phyloP scores from a whole-genome alignment of 2,888 invertebrate species.

The Lottia gigantea region DNA sequence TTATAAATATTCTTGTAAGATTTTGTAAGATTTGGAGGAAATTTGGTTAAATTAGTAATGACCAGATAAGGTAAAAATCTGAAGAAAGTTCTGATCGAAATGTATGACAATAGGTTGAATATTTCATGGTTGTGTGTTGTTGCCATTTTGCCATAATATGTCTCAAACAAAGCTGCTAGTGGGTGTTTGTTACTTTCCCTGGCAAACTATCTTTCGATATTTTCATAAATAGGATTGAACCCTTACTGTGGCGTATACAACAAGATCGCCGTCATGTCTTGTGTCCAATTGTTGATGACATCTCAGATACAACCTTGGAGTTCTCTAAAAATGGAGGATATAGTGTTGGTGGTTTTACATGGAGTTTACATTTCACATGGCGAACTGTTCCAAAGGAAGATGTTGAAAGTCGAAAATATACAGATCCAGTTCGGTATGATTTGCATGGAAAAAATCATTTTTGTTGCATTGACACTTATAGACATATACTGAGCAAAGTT shows the following conservation, averaged over 20 bases:
- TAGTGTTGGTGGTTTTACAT: constrained; percentile 66
- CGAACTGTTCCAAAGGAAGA: constrained; percentile 40
- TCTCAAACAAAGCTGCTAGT: no score
- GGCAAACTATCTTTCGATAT: no score
- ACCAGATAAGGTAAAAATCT: no score
- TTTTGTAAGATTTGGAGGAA: no score
- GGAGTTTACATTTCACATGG: constrained; percentile 89
- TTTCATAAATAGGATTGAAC: constrained; percentile 76
- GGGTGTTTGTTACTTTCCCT: no score
- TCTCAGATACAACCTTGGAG: constrained; percentile 79
- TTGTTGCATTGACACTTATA: neutral
- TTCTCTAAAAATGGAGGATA: constrained; percentile 45
- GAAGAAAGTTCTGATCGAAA: no score
- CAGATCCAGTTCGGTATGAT: constrained; percentile 57
- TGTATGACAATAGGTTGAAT: no score
- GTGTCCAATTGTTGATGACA: constrained; percentile 94
- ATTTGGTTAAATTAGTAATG: no score
- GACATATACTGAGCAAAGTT: neutral
- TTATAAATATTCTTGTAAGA: no score
- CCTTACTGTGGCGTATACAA: constrained; percentile 84
- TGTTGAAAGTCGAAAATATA: constrained; percentile 34
- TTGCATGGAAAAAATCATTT: neutral
- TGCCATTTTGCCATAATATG: no score
- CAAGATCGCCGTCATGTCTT: constrained; percentile 82
- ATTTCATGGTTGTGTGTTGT: no score